Evolutionary conservation across 2,888 invertebrate genomes (phyloP).

Genomic region (Folsomia candida): DNA sequence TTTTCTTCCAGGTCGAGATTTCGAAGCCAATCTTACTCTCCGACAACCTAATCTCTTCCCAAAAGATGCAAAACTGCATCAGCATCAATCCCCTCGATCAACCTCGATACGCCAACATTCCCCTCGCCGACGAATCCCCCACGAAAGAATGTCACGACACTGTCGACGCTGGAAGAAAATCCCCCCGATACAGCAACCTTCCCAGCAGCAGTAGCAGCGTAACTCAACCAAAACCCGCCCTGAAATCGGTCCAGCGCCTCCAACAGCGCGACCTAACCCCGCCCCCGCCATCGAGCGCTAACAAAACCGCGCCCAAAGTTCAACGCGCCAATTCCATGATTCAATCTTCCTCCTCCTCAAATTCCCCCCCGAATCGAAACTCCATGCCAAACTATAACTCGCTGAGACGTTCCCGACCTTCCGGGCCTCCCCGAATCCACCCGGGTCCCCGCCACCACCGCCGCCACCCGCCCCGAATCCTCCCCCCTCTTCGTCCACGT

Average conservation of each 20-base stretch:
- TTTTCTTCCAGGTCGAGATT: conserved; percentile 38
- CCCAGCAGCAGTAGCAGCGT: not conserved
- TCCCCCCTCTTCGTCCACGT: not conserved
- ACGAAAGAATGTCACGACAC: not conserved
- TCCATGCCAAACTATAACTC: conserved; percentile 45
- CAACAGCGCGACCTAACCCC: conserved; percentile 12
- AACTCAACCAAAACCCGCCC: conserved; percentile 31
- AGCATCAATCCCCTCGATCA: conserved; percentile 4
- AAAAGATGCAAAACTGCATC: conserved; percentile 21
- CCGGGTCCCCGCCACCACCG: conserved; percentile 38
- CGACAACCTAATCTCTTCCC: conserved; percentile 17
- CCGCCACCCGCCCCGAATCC: conserved; percentile 30
- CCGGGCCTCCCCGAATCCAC: conserved; percentile 39
- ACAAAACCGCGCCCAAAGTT: conserved; percentile 36
- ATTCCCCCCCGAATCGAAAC: conserved; percentile 32
- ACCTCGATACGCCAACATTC: conserved; percentile 31
- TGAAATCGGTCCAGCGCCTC: conserved; percentile 26
- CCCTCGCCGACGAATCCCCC: conserved; percentile 3
- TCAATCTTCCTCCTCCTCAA: conserved; percentile 19
- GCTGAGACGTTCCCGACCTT: conserved; percentile 38
- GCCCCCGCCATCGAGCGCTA: conserved; percentile 24
- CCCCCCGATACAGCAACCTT: conserved; percentile 29
- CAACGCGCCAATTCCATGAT: conserved; percentile 49
- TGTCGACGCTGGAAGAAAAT: not conserved
- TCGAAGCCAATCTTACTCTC: conserved; percentile 46